Conservation (phyloP, 2,888 invertebrate species). For the Dynastes maya region DNA sequence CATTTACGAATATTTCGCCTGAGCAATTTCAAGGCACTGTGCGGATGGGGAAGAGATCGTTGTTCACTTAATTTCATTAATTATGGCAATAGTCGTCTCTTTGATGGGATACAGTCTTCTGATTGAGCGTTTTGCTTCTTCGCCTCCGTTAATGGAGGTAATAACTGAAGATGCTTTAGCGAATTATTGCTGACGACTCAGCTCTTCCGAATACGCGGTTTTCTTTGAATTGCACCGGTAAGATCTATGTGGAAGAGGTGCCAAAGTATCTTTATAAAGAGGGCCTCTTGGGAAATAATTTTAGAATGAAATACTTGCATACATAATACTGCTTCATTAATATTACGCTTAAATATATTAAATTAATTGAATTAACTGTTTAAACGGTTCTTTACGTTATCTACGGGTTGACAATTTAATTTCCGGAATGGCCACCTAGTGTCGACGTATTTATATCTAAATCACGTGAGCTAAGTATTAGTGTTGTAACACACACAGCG, state of each 20-base stretch:
- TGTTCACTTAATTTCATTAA: slow-evolving; percentile 36
- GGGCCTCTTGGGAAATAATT: too few relatives aligned
- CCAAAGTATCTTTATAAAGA: too few relatives aligned
- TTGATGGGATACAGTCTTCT: slow-evolving; percentile 25
- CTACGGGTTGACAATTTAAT: too few relatives aligned
- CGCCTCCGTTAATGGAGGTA: slow-evolving; percentile 37
- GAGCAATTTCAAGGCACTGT: slow-evolving; percentile 1
- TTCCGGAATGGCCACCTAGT: too few relatives aligned
- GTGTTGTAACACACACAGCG: too few relatives aligned
- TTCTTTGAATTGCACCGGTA: background rate
- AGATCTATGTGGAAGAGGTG: background rate
- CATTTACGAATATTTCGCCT: slow-evolving; percentile 29
- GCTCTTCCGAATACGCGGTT: background rate
- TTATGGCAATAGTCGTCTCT: slow-evolving; percentile 42
- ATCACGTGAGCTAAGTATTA: too few relatives aligned
- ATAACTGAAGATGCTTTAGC: slow-evolving; percentile 31
- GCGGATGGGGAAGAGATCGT: slow-evolving; percentile 24
- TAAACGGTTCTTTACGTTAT: too few relatives aligned
- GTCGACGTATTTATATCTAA: too few relatives aligned
- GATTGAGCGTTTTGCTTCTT: slow-evolving; percentile 23
- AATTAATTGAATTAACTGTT: too few relatives aligned
- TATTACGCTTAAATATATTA: too few relatives aligned
- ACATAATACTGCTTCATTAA: too few relatives aligned
- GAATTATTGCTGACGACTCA: slow-evolving; percentile 4
- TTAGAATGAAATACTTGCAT: too few relatives aligned